phyloP scores from a whole-genome alignment of 2,797 vertebrate species.

The Salarias fasciatus region DNA sequence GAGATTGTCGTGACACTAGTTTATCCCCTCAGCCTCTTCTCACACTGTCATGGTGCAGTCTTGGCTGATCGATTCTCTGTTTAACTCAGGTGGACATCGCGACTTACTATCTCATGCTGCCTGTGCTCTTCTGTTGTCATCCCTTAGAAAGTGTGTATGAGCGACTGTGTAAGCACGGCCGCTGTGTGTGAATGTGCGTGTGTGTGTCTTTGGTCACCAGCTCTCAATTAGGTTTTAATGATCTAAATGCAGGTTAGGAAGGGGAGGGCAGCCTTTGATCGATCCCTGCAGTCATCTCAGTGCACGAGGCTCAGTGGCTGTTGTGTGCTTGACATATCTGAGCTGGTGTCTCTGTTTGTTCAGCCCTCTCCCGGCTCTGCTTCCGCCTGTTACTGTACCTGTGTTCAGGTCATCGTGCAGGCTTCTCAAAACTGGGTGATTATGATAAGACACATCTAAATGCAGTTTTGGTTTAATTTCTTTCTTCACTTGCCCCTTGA shows the following conservation, averaged over 20 bases:
- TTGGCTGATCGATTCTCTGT: constrained; percentile 45
- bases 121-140: constrained; percentile 45
- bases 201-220: constrained; percentile 37
- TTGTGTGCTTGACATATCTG: constrained; percentile 45
- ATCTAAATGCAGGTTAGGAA: constrained; percentile 45
- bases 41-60: constrained; percentile 44
- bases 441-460: constrained; percentile 10
- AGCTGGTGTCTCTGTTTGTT: constrained; percentile 42
- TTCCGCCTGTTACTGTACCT: constrained; percentile 10
- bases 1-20: constrained; percentile 29
- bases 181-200: constrained; percentile 8
- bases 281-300: constrained; percentile 58
- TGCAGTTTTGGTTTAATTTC: constrained; percentile 34
- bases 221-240: constrained; percentile 67
- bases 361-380: constrained; percentile 30
- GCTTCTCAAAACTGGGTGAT: constrained; percentile 20
- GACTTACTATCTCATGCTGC: constrained; percentile 46
- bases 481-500: background rate
- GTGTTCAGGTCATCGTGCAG: constrained; percentile 21
- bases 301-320: constrained; percentile 42
- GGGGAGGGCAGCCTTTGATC: constrained; percentile 56
- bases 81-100: constrained; percentile 51
- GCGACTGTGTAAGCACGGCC: constrained; percentile 12
- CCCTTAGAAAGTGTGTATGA: constrained; percentile 33
- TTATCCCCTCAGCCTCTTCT: constrained; percentile 26